Conservation (phyloP, 2,113 vertebrate species). For the Silurus asotus region DNA sequence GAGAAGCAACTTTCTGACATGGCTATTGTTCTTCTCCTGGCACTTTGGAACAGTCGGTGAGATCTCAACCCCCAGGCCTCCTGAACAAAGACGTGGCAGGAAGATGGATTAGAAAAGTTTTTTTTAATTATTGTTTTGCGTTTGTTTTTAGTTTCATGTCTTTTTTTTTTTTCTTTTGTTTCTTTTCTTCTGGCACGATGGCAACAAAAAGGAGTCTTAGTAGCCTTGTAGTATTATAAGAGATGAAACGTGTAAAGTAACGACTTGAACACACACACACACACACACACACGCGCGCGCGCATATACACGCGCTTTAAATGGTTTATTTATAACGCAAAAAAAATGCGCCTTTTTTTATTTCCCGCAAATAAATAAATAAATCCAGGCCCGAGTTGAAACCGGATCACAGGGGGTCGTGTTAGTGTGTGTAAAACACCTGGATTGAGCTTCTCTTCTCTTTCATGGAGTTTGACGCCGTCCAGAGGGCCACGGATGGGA, state of each 20-base stretch:
- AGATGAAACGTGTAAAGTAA: not conserved
- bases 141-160: not conserved
- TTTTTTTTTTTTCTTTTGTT: not conserved
- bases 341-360: not conserved
- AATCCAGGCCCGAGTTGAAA: no score
- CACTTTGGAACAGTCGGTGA: not conserved
- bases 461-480: conserved; percentile 62
- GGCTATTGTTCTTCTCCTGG: not conserved
- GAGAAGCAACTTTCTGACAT: conserved; percentile 28
- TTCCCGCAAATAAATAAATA: not conserved
- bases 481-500: conserved; percentile 42
- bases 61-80: not conserved
- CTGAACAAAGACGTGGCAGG: conserved; percentile 11
- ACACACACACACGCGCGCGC: no score
- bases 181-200: conserved; percentile 6
- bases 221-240: not conserved
- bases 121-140: not conserved
- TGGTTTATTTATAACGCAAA: not conserved
- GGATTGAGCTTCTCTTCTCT: conserved; percentile 14
- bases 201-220: not conserved
- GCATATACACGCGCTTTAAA: not conserved
- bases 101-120: conserved; percentile 40
- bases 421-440: not conserved
- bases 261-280: not conserved
- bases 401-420: not conserved